Evolutionary conservation across 30 jellyfish, hydroid and myxozoan species (phyloP).

Genomic region (Pelagia noctiluca): DNA sequence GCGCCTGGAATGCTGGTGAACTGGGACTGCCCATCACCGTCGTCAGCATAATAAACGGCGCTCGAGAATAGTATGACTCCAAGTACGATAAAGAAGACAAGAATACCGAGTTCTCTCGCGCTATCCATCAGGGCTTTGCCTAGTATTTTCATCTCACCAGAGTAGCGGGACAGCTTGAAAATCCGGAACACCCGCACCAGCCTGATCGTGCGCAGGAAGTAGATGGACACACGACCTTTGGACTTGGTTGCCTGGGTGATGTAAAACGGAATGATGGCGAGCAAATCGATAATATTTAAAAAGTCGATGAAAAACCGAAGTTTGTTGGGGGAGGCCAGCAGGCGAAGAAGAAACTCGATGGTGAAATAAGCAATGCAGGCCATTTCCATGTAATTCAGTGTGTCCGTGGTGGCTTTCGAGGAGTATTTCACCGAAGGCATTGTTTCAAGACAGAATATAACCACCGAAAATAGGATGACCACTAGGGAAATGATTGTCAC

Average conservation of each 20-base stretch:
- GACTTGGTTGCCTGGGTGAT: slow-evolving; percentile 62
- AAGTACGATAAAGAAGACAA: slow-evolving; percentile 86
- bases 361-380: slow-evolving; percentile 89
- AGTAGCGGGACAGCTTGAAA: slow-evolving; percentile 93
- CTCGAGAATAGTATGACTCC: slow-evolving; percentile 95
- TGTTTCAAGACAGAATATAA: slow-evolving; percentile 90
- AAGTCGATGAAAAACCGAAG: slow-evolving; percentile 71
- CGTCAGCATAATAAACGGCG: slow-evolving; percentile 97
- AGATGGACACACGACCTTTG: slow-evolving; percentile 79
- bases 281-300: slow-evolving; percentile 82
- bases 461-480: slow-evolving; percentile 76
- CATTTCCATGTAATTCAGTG: slow-evolving; percentile 65
- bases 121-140: slow-evolving; percentile 96
- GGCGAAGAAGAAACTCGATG: slow-evolving; percentile 77
- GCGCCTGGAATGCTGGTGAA: slow-evolving; percentile 94
- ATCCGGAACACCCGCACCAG: slow-evolving; percentile 96
- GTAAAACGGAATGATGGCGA: slow-evolving; percentile 94
- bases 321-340: slow-evolving; percentile 85
- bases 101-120: slow-evolving; percentile 91
- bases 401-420: slow-evolving; percentile 3
- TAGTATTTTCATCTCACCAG: slow-evolving; percentile 95
- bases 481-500: slow-evolving; percentile 77
- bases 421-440: slow-evolving; percentile 57
- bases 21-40: slow-evolving; percentile 70
- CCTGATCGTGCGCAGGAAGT: slow-evolving; percentile 92